A percentile compares a stretch with the other conserved stretches of the same genome.
Evolutionary conservation across 92 coral and sea anemone genomes (phyloP).

Genomic region (Pocillopora grandis): DNA sequence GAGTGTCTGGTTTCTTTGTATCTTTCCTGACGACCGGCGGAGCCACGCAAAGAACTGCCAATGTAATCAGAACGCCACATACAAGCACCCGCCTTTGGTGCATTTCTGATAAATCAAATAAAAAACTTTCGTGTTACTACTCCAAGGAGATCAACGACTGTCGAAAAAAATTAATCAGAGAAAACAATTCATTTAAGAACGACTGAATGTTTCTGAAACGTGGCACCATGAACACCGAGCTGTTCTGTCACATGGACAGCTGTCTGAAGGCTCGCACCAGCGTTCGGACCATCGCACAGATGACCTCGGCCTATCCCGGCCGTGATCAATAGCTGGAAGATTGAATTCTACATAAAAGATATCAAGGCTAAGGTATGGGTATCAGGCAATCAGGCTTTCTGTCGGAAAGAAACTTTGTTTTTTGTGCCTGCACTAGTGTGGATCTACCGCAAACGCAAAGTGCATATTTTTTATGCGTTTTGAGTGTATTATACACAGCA

Average conservation of each 20-base stretch:
- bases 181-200: constrained; percentile 13
- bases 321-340: too few relatives aligned
- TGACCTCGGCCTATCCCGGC: too few relatives aligned
- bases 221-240: constrained; percentile 69
- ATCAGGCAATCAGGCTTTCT: too few relatives aligned
- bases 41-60: constrained; percentile 66
- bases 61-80: constrained; percentile 12
- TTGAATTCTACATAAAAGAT: too few relatives aligned
- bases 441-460: too few relatives aligned
- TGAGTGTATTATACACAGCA: too few relatives aligned
- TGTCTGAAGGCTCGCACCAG: constrained; percentile 1
- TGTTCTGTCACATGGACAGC: constrained; percentile 74
- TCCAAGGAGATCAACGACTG: neutral
- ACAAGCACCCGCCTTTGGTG: constrained; percentile 19
- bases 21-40: constrained; percentile 76
- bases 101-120: constrained; percentile 19
- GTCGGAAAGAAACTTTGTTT: too few relatives aligned
- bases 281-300: too few relatives aligned
- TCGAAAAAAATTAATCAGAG: neutral
- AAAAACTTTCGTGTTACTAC: neutral
- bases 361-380: too few relatives aligned
- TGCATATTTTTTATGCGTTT: too few relatives aligned
- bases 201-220: constrained; percentile 65
- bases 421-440: too few relatives aligned
- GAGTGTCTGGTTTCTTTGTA: constrained; percentile 33